A percentile compares a stretch with the other conserved stretches of the same genome.
Evolutionary conservation across 2,113 vertebrate genomes (phyloP).

Genomic region (Hemiscyllium ocellatum): DNA sequence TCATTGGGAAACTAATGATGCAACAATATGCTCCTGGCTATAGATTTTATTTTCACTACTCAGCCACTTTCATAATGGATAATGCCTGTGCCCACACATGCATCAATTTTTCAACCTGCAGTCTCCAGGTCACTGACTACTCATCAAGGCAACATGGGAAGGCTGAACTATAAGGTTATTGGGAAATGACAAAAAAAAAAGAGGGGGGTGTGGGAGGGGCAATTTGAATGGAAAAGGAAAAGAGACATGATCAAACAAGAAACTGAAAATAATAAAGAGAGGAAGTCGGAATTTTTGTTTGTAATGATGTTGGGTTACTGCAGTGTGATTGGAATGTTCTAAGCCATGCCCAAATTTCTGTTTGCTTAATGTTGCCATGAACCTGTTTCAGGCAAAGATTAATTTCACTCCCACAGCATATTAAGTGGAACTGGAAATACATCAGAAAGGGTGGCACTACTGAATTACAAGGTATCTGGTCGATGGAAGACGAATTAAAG

Average conservation of each 20-base stretch:
- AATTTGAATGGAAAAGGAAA: background rate
- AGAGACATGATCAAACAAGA: too few species aligned
- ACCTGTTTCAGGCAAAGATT: background rate
- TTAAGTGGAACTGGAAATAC: background rate
- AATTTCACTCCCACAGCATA: background rate
- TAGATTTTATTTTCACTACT: background rate
- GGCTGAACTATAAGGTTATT: background rate
- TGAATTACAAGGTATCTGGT: background rate
- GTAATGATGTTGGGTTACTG: too few species aligned
- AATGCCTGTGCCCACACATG: background rate
- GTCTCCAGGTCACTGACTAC: background rate
- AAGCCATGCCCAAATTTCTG: too few species aligned
- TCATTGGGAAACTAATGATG: background rate
- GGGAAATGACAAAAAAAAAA: too few species aligned
- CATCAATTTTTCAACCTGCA: background rate
- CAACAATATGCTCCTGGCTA: background rate
- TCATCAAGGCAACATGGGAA: background rate
- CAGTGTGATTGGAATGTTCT: background rate
- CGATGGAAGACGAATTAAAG: background rate
- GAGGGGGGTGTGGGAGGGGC: background rate
- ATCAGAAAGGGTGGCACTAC: background rate
- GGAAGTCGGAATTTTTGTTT: too few species aligned
- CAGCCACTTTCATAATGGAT: background rate
- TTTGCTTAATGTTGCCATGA: background rate
- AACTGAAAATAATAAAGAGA: too few species aligned